Conservation (phyloP, 2,888 invertebrate genomes). For the Eristalinus aeneus region DNA sequence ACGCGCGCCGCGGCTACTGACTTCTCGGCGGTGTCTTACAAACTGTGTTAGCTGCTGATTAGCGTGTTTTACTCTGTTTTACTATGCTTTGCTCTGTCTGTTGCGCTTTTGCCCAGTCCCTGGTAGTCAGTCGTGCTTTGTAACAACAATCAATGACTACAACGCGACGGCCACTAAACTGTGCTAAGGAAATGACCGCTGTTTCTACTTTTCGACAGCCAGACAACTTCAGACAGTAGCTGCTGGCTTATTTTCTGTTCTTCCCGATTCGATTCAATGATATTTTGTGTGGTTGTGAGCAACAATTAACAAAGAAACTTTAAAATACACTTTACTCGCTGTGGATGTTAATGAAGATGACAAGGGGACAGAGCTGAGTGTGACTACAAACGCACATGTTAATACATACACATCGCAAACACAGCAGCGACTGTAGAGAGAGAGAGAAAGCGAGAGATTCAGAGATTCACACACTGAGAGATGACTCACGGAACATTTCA, state of each 20-base stretch:
- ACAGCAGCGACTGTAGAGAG: neutral
- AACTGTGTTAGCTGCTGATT: neutral
- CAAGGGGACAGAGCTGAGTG: constrained; percentile 24
- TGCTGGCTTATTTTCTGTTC: neutral
- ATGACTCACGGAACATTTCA: constrained; percentile 59
- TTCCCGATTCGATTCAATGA: constrained; percentile 47
- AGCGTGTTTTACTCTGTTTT: constrained; percentile 13
- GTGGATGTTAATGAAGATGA: constrained; percentile 54
- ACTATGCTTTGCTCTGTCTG: neutral
- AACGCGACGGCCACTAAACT: constrained; percentile 29
- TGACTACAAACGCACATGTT: constrained; percentile 27
- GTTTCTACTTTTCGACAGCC: neutral
- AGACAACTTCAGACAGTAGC: neutral
- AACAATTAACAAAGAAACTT: constrained; percentile 69
- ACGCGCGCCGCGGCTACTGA: constrained; percentile 11
- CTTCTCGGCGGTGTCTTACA: neutral
- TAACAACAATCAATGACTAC: neutral
- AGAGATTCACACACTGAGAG: constrained; percentile 61
- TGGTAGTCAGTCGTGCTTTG: neutral
- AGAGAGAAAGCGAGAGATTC: constrained; percentile 39
- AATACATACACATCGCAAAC: neutral
- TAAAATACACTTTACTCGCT: constrained; percentile 47
- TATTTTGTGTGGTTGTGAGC: constrained; percentile 49
- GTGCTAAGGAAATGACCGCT: neutral
- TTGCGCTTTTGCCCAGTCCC: too few relatives aligned